A percentile compares a stretch with the other conserved stretches of the same genome.
These are phyloP conservation scores for Nymphalis c-album DNA, from an alignment of 2,888 invertebrate genomes.

Conservation along the genomic window DNA sequence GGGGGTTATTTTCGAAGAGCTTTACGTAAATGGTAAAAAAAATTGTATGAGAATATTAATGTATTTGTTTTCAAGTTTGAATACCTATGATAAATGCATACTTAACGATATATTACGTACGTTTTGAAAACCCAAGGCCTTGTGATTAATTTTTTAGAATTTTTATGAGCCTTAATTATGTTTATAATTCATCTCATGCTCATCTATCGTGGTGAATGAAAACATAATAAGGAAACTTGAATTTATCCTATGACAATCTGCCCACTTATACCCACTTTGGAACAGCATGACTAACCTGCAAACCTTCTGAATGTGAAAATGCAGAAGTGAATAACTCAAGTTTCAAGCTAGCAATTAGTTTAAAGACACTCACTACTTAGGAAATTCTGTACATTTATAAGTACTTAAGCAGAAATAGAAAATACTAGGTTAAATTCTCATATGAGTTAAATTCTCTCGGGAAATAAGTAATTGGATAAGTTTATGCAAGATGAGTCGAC, in stretches of 20 bases:
- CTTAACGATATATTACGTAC: not conserved
- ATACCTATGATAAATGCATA: not conserved
- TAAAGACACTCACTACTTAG: not conserved
- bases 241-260: too few species aligned
- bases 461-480: conserved; percentile 46
- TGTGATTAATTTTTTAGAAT: too few species aligned
- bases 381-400: not conserved
- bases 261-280: too few species aligned
- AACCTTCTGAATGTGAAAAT: too few species aligned
- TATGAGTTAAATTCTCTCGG: not conserved
- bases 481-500: conserved; percentile 52
- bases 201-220: too few species aligned
- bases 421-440: conserved; percentile 8
- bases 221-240: too few species aligned
- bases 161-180: too few species aligned
- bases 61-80: not conserved
- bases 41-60: not conserved
- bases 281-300: too few species aligned
- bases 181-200: too few species aligned
- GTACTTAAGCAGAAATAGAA: not conserved
- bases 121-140: too few species aligned
- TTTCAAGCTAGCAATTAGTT: not conserved
- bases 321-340: too few species aligned
- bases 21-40: conserved; percentile 41
- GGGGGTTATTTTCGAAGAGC: conserved; percentile 31